Conservation (phyloP, 2,888 invertebrate genomes). For the Esperia sulphurella region DNA sequence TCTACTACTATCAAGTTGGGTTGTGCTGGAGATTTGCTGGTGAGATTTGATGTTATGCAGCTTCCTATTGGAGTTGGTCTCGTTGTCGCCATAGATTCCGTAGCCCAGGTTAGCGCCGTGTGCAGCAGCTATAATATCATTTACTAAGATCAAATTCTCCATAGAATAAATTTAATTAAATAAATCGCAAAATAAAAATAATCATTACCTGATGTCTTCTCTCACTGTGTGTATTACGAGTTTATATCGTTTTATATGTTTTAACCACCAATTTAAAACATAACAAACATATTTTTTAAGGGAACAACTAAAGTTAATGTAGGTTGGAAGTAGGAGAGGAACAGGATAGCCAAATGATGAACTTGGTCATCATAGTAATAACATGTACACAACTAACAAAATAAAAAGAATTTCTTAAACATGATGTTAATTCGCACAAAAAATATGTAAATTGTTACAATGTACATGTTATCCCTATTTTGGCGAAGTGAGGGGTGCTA, state of each 20-base stretch:
- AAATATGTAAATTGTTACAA: constrained; percentile 20
- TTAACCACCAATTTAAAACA: no score
- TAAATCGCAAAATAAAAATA: background rate
- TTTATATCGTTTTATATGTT: background rate
- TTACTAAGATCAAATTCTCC: background rate
- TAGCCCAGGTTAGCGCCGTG: constrained; percentile 80
- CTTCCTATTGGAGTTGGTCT: constrained; percentile 57
- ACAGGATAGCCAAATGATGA: constrained; percentile 61
- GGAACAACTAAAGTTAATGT: constrained; percentile 2
- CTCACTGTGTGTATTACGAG: background rate
- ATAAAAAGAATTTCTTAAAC: constrained; percentile 5
- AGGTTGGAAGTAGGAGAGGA: constrained; percentile 43
- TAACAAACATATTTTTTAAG: background rate
- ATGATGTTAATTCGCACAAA: background rate
- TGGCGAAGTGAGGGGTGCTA: constrained; percentile 79
- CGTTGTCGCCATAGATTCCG: constrained; percentile 76
- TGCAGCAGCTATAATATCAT: constrained; percentile 63
- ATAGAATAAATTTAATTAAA: background rate
- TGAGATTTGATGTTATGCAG: constrained; percentile 69
- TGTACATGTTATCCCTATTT: constrained; percentile 77
- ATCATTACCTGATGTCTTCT: constrained; percentile 8
- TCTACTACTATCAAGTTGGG: constrained; percentile 56
- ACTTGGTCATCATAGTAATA: constrained; percentile 53
- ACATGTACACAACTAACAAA: constrained; percentile 57
- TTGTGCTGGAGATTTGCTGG: constrained; percentile 70